Evolutionary conservation across 2,797 vertebrate genomes (phyloP).

Genomic region (Falco concolor): DNA sequence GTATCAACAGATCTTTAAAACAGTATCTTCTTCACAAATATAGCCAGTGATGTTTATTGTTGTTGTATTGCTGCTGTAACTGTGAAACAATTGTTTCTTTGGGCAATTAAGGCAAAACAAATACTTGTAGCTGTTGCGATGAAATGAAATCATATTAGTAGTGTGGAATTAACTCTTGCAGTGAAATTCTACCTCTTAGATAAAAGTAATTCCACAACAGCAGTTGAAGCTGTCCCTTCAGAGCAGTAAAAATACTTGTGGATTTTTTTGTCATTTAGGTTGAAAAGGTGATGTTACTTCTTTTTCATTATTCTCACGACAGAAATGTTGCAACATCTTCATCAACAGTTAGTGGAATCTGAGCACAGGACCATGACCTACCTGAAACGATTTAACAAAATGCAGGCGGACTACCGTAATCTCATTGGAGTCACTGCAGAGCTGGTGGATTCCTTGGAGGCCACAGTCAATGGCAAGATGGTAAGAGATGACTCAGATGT

Average conservation of each 20-base stretch:
- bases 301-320: not conserved
- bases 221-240: not conserved
- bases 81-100: not conserved
- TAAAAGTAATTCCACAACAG: not conserved
- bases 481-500: slow-evolving; percentile 69
- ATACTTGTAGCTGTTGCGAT: not conserved
- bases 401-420: slow-evolving; percentile 87
- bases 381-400: slow-evolving; percentile 81
- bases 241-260: not conserved
- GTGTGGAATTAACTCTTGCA: not conserved
- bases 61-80: not conserved
- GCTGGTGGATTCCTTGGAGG: slow-evolving; percentile 91
- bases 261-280: not conserved
- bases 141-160: not conserved
- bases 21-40: not conserved
- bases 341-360: slow-evolving; percentile 83
- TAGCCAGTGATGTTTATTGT: not conserved
- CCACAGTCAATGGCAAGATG: slow-evolving; percentile 90
- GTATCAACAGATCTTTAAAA: not conserved
- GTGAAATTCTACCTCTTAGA: not conserved
- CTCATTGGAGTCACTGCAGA: slow-evolving; percentile 90
- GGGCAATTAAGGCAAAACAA: not conserved
- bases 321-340: slow-evolving; percentile 76
- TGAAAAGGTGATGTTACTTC: not conserved
- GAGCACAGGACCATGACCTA: slow-evolving; percentile 79